A percentile compares a stretch with the other conserved stretches of the same genome.
Evolutionary conservation across 2,113 vertebrate genomes (phyloP).

Genomic region (Microcebus jonahi): DNA sequence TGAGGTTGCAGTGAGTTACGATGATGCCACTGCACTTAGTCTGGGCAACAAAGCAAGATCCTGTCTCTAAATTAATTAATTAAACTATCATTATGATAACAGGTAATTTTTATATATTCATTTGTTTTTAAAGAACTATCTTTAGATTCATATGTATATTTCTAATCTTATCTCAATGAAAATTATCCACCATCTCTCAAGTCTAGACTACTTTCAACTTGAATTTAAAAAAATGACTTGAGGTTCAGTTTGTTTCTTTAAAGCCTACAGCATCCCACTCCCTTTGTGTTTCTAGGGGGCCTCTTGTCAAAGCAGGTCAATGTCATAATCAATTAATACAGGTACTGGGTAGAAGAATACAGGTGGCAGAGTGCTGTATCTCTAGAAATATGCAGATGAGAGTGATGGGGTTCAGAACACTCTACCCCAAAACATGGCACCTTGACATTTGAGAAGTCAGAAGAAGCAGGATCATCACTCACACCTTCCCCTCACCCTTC

Average conservation of each 20-base stretch:
- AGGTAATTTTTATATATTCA: neutral
- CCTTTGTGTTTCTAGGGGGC: neutral
- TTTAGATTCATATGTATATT: conserved; percentile 14
- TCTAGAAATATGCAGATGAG: neutral
- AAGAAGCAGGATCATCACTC: neutral
- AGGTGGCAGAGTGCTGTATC: neutral
- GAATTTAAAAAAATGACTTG: neutral
- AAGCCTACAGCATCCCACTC: neutral
- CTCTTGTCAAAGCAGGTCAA: neutral
- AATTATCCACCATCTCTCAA: neutral
- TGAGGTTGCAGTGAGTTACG: too few species aligned
- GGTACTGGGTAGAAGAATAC: neutral
- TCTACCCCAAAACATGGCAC: neutral
- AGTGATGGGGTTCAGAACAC: too few species aligned
- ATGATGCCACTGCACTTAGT: too few species aligned
- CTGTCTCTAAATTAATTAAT: too few species aligned
- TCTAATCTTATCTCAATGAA: conserved; percentile 34
- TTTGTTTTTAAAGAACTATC: neutral
- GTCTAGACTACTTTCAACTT: neutral
- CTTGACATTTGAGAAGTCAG: neutral
- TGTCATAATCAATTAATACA: neutral
- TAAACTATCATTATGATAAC: neutral
- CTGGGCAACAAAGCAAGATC: too few species aligned
- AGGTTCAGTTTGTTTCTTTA: neutral
- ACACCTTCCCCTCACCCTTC: neutral